Conservation (phyloP, 2,113 vertebrate species). For the Etia nguti region DNA sequence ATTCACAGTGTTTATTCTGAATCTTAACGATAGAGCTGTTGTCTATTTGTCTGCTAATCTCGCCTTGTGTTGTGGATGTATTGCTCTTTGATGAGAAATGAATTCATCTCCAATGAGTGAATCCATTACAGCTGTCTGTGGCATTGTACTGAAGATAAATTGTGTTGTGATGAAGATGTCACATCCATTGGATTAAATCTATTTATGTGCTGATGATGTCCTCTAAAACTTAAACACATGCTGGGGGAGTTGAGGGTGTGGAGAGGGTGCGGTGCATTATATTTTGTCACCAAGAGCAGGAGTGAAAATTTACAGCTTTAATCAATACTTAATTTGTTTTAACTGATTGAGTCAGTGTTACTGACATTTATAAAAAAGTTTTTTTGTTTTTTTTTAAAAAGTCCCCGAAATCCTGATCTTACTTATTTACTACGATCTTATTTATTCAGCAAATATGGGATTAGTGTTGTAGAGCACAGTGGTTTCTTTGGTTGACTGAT, state of each 20-base stretch:
- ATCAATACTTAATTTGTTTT: conserved; percentile 1
- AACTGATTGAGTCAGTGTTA: background rate
- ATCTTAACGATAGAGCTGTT: background rate
- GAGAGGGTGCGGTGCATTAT: background rate
- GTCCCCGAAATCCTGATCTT: background rate
- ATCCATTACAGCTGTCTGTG: conserved; percentile 6
- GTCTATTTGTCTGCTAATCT: conserved; percentile 2
- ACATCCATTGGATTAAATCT: conserved; percentile 12
- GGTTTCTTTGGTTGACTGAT: conserved; percentile 7
- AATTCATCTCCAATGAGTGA: conserved; percentile 1
- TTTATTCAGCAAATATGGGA: conserved; percentile 30
- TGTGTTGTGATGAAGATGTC: conserved; percentile 1
- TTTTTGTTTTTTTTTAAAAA: background rate
- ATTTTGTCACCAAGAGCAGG: background rate
- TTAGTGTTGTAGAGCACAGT: conserved; percentile 11
- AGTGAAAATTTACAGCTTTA: background rate
- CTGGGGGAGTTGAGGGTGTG: background rate
- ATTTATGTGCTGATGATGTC: background rate
- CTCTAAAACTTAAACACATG: background rate
- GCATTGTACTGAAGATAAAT: conserved; percentile 10
- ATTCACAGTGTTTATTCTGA: background rate
- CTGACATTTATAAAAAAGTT: background rate
- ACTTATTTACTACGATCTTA: background rate
- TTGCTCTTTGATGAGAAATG: background rate
- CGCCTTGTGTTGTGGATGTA: background rate